A percentile compares a stretch with the other conserved stretches of the same genome.
These are phyloP conservation scores for Emesis furor DNA, from an alignment of 2,888 invertebrate species.

Conservation along the genomic window DNA sequence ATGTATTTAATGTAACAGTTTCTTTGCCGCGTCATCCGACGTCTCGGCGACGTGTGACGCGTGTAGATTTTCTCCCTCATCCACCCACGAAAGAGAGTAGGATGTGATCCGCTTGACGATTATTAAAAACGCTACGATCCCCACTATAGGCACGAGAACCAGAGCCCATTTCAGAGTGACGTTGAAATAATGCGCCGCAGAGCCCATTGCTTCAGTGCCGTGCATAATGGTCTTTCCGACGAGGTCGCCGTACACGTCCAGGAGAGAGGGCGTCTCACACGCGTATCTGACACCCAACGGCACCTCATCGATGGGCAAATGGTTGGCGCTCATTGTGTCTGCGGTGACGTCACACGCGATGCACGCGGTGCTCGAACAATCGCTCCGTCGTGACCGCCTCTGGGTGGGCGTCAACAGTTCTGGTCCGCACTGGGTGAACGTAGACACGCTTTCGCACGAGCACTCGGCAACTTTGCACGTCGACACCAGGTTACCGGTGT, in stretches of 20 bases:
- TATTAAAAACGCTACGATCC: slow-evolving; percentile 1
- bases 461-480: too few species aligned
- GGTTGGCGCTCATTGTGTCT: background rate
- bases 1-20: background rate
- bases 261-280: slow-evolving; percentile 4
- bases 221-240: slow-evolving; percentile 8
- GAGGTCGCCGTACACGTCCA: slow-evolving; percentile 26
- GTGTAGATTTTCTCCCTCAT: background rate
- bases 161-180: slow-evolving; percentile 26
- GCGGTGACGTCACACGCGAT: too few species aligned
- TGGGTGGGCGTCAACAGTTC: slow-evolving; percentile 23
- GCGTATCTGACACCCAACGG: slow-evolving; percentile 13
- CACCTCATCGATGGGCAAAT: slow-evolving; percentile 17
- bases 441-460: slow-evolving; percentile 1
- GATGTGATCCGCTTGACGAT: too few species aligned
- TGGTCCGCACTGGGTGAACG: slow-evolving; percentile 6
- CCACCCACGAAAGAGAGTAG: too few species aligned
- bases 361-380: background rate
- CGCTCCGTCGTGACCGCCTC: background rate
- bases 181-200: background rate
- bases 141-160: slow-evolving; percentile 23
- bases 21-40: background rate
- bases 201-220: background rate
- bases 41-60: background rate
- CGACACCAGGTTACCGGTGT: background rate